Evolutionary conservation across 2,797 vertebrate genomes (phyloP).

Genomic region (Gymnoscopelus microlampas): DNA sequence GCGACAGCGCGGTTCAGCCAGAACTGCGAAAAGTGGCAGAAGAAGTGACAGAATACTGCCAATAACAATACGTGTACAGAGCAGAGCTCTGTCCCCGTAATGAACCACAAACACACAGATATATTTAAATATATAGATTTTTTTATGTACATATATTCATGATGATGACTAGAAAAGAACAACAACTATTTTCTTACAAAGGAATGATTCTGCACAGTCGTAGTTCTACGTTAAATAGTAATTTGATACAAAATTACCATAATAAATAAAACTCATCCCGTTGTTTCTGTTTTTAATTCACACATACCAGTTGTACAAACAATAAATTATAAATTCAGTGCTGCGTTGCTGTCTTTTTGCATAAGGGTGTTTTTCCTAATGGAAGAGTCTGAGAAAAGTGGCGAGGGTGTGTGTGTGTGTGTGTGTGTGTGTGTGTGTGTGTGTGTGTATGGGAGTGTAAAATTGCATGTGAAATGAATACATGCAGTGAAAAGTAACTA

Average conservation of each 20-base stretch:
- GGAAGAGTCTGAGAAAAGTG: constrained; percentile 49
- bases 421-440: constrained; percentile 19
- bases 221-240: constrained; percentile 92
- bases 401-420: constrained; percentile 30
- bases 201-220: constrained; percentile 89
- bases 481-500: too few relatives aligned
- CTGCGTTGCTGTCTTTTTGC: constrained; percentile 83
- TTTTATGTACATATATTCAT: constrained; percentile 85
- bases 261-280: constrained; percentile 97
- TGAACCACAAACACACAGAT: constrained; percentile 50
- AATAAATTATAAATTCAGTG: constrained; percentile 99
- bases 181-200: constrained; percentile 85
- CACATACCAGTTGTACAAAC: constrained; percentile 96
- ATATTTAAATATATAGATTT: constrained; percentile 83
- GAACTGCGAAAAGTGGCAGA: too few relatives aligned
- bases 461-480: too few relatives aligned
- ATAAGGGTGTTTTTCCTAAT: constrained; percentile 53
- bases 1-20: too few relatives aligned
- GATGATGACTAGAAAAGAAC: constrained; percentile 77
- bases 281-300: constrained; percentile 82
- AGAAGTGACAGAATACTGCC: too few relatives aligned
- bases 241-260: constrained; percentile 84
- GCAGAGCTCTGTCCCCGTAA: too few relatives aligned
- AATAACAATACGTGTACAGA: too few relatives aligned
- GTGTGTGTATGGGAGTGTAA: constrained; percentile 33